These are phyloP conservation scores for Anseranas semipalmata DNA, from an alignment of 2,113 vertebrate genomes.

Conservation along the genomic window DNA sequence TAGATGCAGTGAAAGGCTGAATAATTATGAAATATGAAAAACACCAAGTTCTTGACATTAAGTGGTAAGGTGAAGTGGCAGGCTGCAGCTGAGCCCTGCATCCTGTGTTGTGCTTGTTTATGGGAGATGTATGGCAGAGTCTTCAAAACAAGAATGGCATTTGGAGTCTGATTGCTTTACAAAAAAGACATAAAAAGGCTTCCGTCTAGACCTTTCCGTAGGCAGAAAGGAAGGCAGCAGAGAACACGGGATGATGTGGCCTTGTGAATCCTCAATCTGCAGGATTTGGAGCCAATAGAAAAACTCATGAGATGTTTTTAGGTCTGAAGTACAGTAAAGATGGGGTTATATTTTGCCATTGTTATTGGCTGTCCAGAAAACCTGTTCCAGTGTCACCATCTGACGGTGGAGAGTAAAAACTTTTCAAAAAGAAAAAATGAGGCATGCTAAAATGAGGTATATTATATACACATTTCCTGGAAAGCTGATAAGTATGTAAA, in stretches of 20 bases:
- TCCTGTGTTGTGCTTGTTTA: not conserved
- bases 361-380: not conserved
- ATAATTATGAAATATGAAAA: not conserved
- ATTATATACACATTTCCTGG: not conserved
- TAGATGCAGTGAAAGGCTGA: not conserved
- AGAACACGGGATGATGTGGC: not conserved
- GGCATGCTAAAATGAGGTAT: not conserved
- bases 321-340: not conserved
- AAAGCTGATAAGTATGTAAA: not conserved
- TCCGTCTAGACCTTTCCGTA: not conserved
- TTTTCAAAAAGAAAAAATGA: not conserved
- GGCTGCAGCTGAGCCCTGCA: not conserved
- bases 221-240: not conserved
- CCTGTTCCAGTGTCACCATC: not conserved
- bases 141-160: not conserved
- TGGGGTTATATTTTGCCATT: rapidly evolving
- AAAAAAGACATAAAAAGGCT: not conserved
- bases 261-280: not conserved
- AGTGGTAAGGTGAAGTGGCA: not conserved
- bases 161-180: not conserved
- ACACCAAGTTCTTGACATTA: not conserved
- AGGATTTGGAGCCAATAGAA: not conserved
- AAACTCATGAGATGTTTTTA: not conserved
- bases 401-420: not conserved
- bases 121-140: not conserved